Conservation (phyloP, 2,797 vertebrate species). For the Enteromius trimaculatus region DNA sequence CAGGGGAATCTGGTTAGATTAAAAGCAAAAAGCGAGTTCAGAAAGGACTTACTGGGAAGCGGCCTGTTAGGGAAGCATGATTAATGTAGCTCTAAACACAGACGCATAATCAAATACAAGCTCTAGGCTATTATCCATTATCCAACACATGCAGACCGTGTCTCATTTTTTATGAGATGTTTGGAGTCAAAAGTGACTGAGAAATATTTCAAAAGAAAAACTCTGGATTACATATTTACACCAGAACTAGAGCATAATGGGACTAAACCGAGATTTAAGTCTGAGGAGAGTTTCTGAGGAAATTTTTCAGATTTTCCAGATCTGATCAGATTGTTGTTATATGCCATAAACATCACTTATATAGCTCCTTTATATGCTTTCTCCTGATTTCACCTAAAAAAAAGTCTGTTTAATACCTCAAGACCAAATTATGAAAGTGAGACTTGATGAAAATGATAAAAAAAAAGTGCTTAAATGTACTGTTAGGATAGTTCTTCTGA, state of each 20-base stretch:
- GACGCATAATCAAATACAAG: not conserved
- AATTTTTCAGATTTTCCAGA: not conserved
- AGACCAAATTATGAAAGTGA: not conserved
- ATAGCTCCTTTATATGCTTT: not conserved
- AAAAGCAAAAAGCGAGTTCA: conserved; percentile 39
- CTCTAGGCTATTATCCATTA: conserved; percentile 26
- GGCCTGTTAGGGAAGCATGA: not conserved
- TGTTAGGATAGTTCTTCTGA: not conserved
- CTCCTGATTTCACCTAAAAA: not conserved
- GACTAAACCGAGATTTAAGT: not conserved
- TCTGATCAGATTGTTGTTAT: not conserved
- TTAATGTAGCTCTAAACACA: conserved; percentile 12
- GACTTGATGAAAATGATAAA: too few relatives aligned
- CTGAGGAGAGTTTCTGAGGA: not conserved
- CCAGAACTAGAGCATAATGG: not conserved
- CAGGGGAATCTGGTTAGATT: conserved; percentile 22
- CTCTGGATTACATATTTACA: too few relatives aligned
- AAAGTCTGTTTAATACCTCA: not conserved
- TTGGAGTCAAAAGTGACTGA: conserved; percentile 13
- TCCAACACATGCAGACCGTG: conserved; percentile 28
- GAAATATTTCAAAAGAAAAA: not conserved
- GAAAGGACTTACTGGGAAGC: conserved; percentile 8
- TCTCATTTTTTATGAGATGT: conserved; percentile 1
- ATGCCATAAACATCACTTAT: not conserved
- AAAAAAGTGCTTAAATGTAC: not conserved